Percentiles rank a stretch among this genome's conserved stretches.
Evolutionary conservation across 2,888 invertebrate genomes (phyloP).

Genomic region (Amphimallon solstitiale): DNA sequence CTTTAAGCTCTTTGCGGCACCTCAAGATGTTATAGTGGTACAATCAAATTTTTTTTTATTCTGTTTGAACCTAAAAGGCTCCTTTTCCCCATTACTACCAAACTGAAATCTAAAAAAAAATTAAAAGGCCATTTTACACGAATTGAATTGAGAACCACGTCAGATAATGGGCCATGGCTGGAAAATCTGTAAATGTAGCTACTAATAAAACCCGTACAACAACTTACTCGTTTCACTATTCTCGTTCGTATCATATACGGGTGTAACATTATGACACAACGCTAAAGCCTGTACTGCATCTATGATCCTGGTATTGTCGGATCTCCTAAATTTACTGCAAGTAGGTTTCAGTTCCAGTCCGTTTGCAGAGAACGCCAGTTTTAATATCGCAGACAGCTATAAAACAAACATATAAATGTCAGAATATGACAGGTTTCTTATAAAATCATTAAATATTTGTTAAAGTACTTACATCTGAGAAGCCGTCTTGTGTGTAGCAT

Average conservation of each 20-base stretch:
- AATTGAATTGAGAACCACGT: too few species aligned
- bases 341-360: conserved; percentile 40
- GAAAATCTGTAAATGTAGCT: too few species aligned
- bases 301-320: conserved; percentile 80
- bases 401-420: conserved; percentile 11
- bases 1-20: too few species aligned
- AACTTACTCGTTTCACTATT: conserved; percentile 51
- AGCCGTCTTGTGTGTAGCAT: conserved; percentile 86
- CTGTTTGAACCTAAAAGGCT: too few species aligned
- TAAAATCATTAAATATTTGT: background rate
- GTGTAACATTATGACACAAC: conserved; percentile 98
- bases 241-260: conserved; percentile 80
- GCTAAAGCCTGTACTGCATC: conserved; percentile 94
- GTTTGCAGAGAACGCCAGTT: conserved; percentile 59
- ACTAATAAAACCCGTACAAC: too few species aligned
- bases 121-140: too few species aligned
- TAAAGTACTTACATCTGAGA: conserved; percentile 74
- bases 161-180: too few species aligned
- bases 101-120: too few species aligned
- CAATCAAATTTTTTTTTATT: too few species aligned
- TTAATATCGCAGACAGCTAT: conserved; percentile 64
- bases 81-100: too few species aligned
- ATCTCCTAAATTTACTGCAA: conserved; percentile 68
- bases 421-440: too few species aligned
- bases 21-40: too few species aligned